Conservation (phyloP, 2,113 vertebrate species). For the Lathamus discolor region DNA sequence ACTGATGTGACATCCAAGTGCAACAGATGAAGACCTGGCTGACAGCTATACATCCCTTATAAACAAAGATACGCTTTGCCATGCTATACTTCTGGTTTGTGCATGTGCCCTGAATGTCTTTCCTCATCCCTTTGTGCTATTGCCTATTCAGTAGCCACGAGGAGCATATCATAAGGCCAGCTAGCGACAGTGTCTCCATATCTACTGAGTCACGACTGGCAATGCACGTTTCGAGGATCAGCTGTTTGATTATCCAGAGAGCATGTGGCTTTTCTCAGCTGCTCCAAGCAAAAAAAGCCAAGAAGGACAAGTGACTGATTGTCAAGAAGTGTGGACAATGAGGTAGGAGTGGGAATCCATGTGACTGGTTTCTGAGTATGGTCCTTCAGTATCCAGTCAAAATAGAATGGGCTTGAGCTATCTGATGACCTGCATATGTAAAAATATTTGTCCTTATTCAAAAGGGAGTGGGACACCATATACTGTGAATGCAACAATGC, state of each 20-base stretch:
- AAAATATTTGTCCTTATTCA: slow-evolving; percentile 60
- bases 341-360: slow-evolving; percentile 47
- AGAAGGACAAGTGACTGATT: slow-evolving; percentile 52
- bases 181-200: slow-evolving; percentile 37
- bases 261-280: slow-evolving; percentile 60
- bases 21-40: background rate
- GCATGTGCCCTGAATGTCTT: slow-evolving; percentile 4
- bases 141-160: slow-evolving; percentile 44
- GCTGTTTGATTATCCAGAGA: slow-evolving; percentile 59
- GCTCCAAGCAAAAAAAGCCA: slow-evolving; percentile 25
- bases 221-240: background rate
- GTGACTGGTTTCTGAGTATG: slow-evolving; percentile 46
- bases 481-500: slow-evolving; percentile 43
- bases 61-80: background rate
- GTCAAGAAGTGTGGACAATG: background rate
- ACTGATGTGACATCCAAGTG: background rate
- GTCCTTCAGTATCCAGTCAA: slow-evolving; percentile 51
- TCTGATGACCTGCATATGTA: slow-evolving; percentile 43
- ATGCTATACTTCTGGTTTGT: background rate
- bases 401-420: slow-evolving; percentile 31
- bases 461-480: slow-evolving; percentile 26
- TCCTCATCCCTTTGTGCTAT: slow-evolving; percentile 31
- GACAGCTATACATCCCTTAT: background rate
- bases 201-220: slow-evolving; percentile 55
- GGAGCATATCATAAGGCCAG: slow-evolving; percentile 40